phyloP scores from a whole-genome alignment of 1,140 invertebrate genomes.

The Aphis craccivora region DNA sequence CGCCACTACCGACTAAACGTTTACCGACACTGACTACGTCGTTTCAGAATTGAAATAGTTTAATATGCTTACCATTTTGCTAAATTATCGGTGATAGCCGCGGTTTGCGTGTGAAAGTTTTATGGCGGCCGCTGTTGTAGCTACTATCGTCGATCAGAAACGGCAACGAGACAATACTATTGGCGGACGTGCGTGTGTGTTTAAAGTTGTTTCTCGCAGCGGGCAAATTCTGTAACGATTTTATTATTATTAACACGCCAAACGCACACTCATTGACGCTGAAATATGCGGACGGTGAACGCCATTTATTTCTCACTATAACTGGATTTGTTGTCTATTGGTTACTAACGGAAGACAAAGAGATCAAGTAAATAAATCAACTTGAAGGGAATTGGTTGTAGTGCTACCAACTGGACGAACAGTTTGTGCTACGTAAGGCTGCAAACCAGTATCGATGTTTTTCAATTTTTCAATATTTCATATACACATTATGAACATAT shows the following conservation, averaged over 20 bases:
- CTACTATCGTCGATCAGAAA: not conserved
- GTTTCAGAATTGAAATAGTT: not conserved
- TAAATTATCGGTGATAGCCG: not conserved
- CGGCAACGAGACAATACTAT: not conserved
- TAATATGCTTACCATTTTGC: not conserved
- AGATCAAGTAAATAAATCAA: slow-evolving; percentile 27
- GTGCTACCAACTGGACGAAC: not conserved
- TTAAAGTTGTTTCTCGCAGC: not conserved
- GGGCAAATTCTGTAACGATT: not conserved
- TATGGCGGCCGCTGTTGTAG: not conserved
- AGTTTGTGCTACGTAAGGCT: not conserved
- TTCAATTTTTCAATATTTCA: too few relatives aligned
- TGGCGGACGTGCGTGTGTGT: not conserved
- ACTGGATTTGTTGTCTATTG: slow-evolving; percentile 21
- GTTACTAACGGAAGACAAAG: slow-evolving; percentile 1
- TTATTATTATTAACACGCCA: not conserved
- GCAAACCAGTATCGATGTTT: not conserved
- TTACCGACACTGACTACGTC: too few relatives aligned
- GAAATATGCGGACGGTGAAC: slow-evolving; percentile 10
- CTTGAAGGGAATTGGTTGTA: not conserved
- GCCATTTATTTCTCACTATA: slow-evolving; percentile 45
- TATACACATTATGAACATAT: too few relatives aligned
- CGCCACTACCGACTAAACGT: too few relatives aligned
- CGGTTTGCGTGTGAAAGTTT: not conserved
- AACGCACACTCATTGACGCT: slow-evolving; percentile 18